Percentiles rank a stretch among this genome's conserved stretches.
Evolutionary conservation across 2,113 vertebrate species (phyloP).

Genomic region (Chaetodon auriga): DNA sequence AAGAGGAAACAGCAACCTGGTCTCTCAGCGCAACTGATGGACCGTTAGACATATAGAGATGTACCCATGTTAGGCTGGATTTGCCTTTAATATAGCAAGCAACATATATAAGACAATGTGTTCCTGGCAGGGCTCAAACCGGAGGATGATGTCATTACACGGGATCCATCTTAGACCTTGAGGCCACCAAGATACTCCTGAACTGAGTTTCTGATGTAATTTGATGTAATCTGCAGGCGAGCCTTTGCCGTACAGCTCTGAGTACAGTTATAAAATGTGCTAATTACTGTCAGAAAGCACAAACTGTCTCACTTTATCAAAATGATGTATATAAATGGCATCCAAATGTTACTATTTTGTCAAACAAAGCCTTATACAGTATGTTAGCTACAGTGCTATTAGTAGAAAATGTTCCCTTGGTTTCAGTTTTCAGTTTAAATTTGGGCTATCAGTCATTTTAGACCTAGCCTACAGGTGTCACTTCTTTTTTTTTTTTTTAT

Average conservation of each 20-base stretch:
- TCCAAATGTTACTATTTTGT: not conserved
- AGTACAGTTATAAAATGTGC: not conserved
- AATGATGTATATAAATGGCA: not conserved
- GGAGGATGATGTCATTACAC: constrained; percentile 27
- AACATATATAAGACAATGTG: not conserved
- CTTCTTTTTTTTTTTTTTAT: not conserved
- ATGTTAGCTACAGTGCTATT: not conserved
- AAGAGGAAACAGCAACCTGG: constrained; percentile 6
- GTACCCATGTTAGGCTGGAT: not conserved
- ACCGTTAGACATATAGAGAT: not conserved
- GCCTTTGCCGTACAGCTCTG: not conserved
- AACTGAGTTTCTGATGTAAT: constrained; percentile 28
- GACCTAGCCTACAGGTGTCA: not conserved
- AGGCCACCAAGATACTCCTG: constrained; percentile 21
- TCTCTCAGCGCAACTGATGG: constrained; percentile 13
- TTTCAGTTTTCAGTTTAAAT: not conserved
- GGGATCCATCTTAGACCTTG: constrained; percentile 4
- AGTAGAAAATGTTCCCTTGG: not conserved
- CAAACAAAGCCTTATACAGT: not conserved
- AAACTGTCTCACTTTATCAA: not conserved
- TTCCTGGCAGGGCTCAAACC: constrained; percentile 4
- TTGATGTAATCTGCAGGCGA: constrained; percentile 17
- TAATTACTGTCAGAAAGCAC: not conserved
- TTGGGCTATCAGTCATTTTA: not conserved
- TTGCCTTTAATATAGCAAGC: not conserved